Conservation (phyloP, 2,888 invertebrate species). For the Drosophila kokeensis region DNA sequence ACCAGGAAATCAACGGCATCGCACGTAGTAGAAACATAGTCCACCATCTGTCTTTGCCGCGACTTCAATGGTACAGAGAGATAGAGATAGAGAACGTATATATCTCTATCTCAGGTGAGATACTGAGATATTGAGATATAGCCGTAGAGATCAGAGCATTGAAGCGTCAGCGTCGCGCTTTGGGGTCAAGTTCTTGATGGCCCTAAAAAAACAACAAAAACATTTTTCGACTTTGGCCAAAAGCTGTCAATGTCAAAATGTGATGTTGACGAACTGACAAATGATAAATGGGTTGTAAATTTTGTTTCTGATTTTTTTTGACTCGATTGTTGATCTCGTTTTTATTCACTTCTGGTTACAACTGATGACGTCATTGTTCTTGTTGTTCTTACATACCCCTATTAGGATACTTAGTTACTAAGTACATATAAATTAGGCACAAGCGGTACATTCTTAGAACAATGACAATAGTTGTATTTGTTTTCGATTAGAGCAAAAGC, state of each 20-base stretch:
- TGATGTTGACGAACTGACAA: slow-evolving; percentile 30
- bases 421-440: neutral
- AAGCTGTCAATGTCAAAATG: slow-evolving; percentile 62
- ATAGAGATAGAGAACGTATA: neutral
- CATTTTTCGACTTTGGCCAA: slow-evolving; percentile 43
- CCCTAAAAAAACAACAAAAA: slow-evolving; percentile 30
- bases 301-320: neutral
- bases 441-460: neutral
- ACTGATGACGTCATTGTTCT: neutral
- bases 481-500: slow-evolving; percentile 4
- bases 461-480: neutral
- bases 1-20: slow-evolving; percentile 70
- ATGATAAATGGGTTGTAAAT: slow-evolving; percentile 59
- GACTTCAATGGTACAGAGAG: slow-evolving; percentile 33
- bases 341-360: slow-evolving; percentile 5
- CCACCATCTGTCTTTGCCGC: slow-evolving; percentile 21
- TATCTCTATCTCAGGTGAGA: neutral
- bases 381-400: neutral
- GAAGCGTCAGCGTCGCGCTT: slow-evolving; percentile 38
- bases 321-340: slow-evolving; percentile 8
- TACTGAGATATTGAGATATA: neutral
- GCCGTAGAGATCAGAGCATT: slow-evolving; percentile 30
- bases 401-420: neutral
- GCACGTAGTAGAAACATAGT: slow-evolving; percentile 71
- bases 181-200: slow-evolving; percentile 76